Evolutionary conservation across 2,888 invertebrate genomes (phyloP).

Genomic region (Litoditis marina): DNA sequence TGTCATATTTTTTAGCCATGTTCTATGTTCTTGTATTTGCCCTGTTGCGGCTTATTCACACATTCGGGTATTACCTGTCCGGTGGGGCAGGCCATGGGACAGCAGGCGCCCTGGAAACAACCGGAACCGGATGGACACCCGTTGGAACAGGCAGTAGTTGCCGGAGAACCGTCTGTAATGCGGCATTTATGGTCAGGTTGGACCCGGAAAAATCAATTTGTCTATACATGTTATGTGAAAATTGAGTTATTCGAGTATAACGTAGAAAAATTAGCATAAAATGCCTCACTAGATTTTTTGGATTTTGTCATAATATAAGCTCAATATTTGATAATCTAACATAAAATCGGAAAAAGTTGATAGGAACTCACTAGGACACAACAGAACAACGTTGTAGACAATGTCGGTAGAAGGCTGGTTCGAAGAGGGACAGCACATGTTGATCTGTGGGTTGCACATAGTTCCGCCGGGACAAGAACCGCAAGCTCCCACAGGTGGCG

Average conservation of each 20-base stretch:
- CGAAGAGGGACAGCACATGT: constrained; percentile 39
- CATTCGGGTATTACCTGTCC: constrained; percentile 38
- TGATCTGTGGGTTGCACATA: constrained; percentile 28
- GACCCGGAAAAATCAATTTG: neutral
- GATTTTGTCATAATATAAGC: no score
- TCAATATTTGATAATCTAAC: no score
- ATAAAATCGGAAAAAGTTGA: no score
- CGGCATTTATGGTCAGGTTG: neutral
- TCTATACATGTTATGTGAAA: neutral
- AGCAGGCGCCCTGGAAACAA: constrained; percentile 56
- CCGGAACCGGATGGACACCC: constrained; percentile 42
- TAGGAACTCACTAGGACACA: constrained; percentile 39
- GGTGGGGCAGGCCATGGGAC: constrained; percentile 52
- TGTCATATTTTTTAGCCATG: no score
- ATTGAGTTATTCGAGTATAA: no score
- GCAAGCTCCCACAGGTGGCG: constrained; percentile 41
- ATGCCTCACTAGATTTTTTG: no score
- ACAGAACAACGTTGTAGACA: constrained; percentile 37
- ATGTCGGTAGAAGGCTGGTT: constrained; percentile 37
- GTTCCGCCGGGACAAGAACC: constrained; percentile 35
- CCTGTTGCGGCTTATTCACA: no score
- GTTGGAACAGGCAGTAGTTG: constrained; percentile 33
- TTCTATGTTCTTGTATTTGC: no score
- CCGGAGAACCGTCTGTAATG: constrained; percentile 38
- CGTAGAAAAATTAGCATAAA: no score